These are phyloP conservation scores for Cephonodes hylas DNA, from an alignment of 2,888 invertebrate species.

Conservation along the genomic window DNA sequence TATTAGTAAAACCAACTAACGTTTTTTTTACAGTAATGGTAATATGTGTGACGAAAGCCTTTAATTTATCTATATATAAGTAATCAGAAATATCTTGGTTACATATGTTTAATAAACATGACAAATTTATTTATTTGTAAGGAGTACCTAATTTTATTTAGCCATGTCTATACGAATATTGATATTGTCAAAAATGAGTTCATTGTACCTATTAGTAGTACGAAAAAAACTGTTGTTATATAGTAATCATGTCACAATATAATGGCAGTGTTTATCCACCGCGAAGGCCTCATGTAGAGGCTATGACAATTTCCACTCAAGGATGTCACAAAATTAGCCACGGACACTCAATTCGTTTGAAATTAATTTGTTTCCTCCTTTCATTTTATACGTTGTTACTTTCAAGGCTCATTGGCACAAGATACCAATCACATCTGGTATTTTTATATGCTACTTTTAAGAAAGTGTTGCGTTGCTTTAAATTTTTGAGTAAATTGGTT, in stretches of 20 bases:
- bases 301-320: conserved; percentile 23
- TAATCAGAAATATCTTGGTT: not conserved
- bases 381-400: conserved; percentile 22
- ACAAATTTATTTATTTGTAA: too few species aligned
- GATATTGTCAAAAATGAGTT: not conserved
- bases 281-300: not conserved
- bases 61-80: not conserved
- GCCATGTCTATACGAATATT: not conserved
- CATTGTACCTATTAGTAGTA: not conserved
- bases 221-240: not conserved
- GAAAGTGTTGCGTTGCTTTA: too few species aligned
- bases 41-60: not conserved
- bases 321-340: conserved; percentile 23
- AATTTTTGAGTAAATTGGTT: too few species aligned
- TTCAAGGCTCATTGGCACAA: conserved; percentile 24
- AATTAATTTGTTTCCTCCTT: conserved; percentile 32
- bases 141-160: too few species aligned
- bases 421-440: too few species aligned
- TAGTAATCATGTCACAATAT: not conserved
- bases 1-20: not conserved
- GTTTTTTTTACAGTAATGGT: not conserved
- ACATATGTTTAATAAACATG: too few species aligned
- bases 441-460: too few species aligned
- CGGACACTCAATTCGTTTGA: conserved; percentile 21
- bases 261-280: not conserved